Percentiles rank a stretch among this genome's conserved stretches.
phyloP scores from a whole-genome alignment of 2,113 vertebrate genomes.

The Sinocyclocheilus anshuiensis region DNA sequence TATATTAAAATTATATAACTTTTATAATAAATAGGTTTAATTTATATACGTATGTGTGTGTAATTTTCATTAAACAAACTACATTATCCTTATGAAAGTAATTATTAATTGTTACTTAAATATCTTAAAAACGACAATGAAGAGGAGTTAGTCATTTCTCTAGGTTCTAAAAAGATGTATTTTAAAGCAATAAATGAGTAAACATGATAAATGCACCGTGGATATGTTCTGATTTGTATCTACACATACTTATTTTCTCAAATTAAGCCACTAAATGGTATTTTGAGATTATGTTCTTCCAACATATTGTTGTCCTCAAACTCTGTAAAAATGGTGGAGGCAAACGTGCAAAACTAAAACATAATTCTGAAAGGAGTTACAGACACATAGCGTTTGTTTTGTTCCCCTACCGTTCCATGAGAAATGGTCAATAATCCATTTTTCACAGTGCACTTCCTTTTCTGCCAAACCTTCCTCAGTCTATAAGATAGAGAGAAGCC shows the following conservation, averaged over 20 bases:
- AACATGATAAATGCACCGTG: too few species aligned
- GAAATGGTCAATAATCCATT: conserved; percentile 93
- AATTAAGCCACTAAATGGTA: neutral
- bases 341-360: neutral
- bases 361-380: neutral
- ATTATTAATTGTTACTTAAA: too few species aligned
- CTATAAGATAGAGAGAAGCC: conserved; percentile 65
- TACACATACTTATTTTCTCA: too few species aligned
- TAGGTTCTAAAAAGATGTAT: too few species aligned
- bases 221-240: too few species aligned
- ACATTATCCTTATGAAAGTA: neutral
- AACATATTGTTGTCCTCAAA: neutral
- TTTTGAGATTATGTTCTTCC: neutral
- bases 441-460: conserved; percentile 92
- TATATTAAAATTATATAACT: too few species aligned
- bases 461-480: conserved; percentile 97
- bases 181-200: too few species aligned
- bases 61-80: neutral
- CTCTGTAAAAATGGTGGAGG: neutral
- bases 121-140: too few species aligned
- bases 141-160: too few species aligned
- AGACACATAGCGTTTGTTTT: neutral
- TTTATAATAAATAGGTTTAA: too few species aligned
- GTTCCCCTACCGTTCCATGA: conserved; percentile 88
- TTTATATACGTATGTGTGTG: too few species aligned